Evolutionary conservation across 2,113 vertebrate genomes (phyloP), one percentile per base, ranked within the genome.

Genomic region (Calyptommatus sinebrachiatus): DNA sequence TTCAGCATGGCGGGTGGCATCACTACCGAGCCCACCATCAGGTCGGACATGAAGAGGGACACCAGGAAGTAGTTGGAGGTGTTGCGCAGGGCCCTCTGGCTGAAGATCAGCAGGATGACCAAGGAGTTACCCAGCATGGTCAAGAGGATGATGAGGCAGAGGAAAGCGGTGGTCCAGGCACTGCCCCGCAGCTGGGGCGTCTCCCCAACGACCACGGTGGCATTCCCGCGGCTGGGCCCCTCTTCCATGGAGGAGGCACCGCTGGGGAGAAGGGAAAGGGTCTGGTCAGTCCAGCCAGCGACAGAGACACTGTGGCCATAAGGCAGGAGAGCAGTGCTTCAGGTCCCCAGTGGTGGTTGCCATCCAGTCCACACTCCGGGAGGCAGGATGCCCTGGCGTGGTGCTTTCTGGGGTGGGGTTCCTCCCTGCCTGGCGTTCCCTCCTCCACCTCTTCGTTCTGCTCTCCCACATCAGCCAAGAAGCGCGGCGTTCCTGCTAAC

Each of bases 1-100:
- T 99, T 99, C 72, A 99, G 94, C 97, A 99, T 97, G 86, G 98
- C 98, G 0, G 98, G 98, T 0, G 98, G 98, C 98, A 99, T 99
- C 77, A 99, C 98, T 92, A 98, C 98, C 91, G 98, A 75, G 4
- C 97, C 98, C 94, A 99, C 98, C 98, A 99, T 96, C 61, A 99
- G 94, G 94, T 99, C 98, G 0, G 98, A 99, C 85, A 97, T 94
- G 94, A 99, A 99, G 73, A 99, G 94, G 7, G 98, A 99, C 88
- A 99, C 97, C 90, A 99, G 88, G 94, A 99, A 99, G 83, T 96
- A 97, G 94, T 99, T 99, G 80, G 98, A 99, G 77, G 97, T 99
- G 95, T 97, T 98, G 76, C 97, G 95, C 86, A 99, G 91, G 21
- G 97, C 95, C 60, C 96, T 97, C 89, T 99, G 98, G 20, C 95